Evolutionary conservation across 2,888 invertebrate genomes (phyloP).

Genomic region (Cerceris rybyensis): DNA sequence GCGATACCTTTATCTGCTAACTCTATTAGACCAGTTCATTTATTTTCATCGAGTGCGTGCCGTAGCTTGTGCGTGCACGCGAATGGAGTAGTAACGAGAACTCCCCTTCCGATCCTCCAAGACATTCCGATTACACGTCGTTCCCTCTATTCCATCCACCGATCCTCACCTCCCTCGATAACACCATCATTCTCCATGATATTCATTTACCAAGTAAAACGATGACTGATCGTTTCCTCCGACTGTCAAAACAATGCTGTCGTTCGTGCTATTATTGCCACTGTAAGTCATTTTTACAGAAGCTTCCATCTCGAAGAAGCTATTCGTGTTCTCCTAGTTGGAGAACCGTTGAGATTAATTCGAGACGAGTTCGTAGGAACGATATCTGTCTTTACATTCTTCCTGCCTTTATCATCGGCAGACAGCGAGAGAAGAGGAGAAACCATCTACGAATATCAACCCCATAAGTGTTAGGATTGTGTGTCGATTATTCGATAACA

Average conservation of each 20-base stretch:
- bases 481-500: not conserved
- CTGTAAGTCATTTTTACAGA: no score
- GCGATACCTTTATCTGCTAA: conserved; percentile 64
- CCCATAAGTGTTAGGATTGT: not conserved
- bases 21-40: conserved; percentile 57
- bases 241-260: no score
- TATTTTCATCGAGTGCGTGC: conserved; percentile 45
- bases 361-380: no score
- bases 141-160: conserved; percentile 45
- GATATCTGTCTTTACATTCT: no score
- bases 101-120: conserved; percentile 22
- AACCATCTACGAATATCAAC: no score
- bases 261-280: not conserved
- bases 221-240: conserved; percentile 48
- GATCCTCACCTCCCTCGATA: conserved; percentile 55
- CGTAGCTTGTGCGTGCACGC: not conserved
- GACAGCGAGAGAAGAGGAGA: no score
- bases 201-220: conserved; percentile 33
- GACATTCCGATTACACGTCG: conserved; percentile 59
- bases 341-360: no score
- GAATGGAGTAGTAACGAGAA: conserved; percentile 29
- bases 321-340: no score
- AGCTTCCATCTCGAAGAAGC: no score
- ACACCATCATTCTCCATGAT: conserved; percentile 21
- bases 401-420: no score